Percentiles rank a stretch among this genome's conserved stretches.
phyloP scores from a whole-genome alignment of 2,888 invertebrate species.

The Pachydiplax longipennis region DNA sequence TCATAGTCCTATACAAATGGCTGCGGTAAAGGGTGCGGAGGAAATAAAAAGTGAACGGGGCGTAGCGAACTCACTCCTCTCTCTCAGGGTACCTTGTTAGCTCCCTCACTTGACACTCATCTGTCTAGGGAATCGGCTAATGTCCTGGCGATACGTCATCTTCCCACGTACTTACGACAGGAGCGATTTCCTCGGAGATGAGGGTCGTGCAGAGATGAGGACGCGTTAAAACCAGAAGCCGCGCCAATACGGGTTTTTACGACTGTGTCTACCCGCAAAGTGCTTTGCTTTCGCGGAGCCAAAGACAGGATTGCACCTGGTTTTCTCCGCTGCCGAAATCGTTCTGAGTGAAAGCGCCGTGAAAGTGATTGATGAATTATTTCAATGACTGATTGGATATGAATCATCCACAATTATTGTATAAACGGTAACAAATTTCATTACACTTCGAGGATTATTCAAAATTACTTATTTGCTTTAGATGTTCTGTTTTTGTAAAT shows the following conservation, averaged over 20 bases:
- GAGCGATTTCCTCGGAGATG: not conserved
- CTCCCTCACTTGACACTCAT: not conserved
- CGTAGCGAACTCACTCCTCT: not conserved
- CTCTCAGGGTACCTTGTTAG: constrained; percentile 21
- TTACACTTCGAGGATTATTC: too few relatives aligned
- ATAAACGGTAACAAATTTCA: too few relatives aligned
- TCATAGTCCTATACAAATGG: too few relatives aligned
- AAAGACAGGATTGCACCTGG: not conserved
- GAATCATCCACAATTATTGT: too few relatives aligned
- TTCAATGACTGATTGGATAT: not conserved
- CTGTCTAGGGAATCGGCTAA: constrained; percentile 20
- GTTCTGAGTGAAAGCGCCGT: not conserved
- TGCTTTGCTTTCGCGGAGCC: not conserved
- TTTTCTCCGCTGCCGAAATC: not conserved
- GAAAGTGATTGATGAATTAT: not conserved
- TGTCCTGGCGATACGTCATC: not conserved
- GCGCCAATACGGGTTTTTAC: not conserved
- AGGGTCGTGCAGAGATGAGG: not conserved
- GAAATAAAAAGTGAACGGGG: not conserved
- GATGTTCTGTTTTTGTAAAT: too few relatives aligned
- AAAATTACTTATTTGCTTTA: too few relatives aligned
- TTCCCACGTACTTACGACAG: not conserved
- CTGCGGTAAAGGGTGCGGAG: not conserved
- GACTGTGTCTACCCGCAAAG: not conserved
- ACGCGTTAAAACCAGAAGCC: not conserved